Evolutionary conservation across 2,797 vertebrate species (phyloP).

Genomic region (Microctenopoma steveboyesi): DNA sequence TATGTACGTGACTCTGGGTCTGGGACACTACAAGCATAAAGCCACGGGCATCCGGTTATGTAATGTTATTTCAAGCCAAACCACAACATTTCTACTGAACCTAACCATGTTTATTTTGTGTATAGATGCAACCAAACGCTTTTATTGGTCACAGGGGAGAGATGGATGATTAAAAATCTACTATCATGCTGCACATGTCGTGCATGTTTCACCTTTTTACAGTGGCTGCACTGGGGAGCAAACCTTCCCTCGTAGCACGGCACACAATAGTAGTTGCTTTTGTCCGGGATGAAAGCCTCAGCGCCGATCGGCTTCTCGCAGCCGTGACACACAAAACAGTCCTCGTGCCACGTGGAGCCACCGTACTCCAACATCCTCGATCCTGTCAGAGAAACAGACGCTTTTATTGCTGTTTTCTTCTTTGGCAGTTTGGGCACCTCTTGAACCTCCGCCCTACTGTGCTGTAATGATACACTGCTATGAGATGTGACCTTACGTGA

Average conservation of each 20-base stretch:
- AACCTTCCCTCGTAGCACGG: conserved; percentile 93
- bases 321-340: conserved; percentile 91
- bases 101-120: too few relatives aligned
- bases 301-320: conserved; percentile 93
- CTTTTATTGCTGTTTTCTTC: conserved; percentile 16
- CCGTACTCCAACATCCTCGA: conserved; percentile 92
- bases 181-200: background rate
- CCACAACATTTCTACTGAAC: too few relatives aligned
- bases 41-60: too few relatives aligned
- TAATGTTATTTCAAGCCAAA: too few relatives aligned
- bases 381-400: conserved; percentile 73
- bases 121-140: too few relatives aligned
- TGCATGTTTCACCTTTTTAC: conserved; percentile 88
- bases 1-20: too few relatives aligned
- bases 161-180: background rate
- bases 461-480: background rate
- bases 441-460: conserved; percentile 13
- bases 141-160: too few relatives aligned
- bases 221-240: conserved; percentile 91
- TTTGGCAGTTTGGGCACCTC: background rate
- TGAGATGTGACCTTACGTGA: conserved; percentile 20
- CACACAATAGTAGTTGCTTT: conserved; percentile 90
- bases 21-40: too few relatives aligned
- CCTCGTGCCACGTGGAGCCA: conserved; percentile 92
- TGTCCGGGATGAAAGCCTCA: conserved; percentile 92